Evolutionary conservation across 1,140 invertebrate species (phyloP).

Genomic region (Neotoxoptera formosana): DNA sequence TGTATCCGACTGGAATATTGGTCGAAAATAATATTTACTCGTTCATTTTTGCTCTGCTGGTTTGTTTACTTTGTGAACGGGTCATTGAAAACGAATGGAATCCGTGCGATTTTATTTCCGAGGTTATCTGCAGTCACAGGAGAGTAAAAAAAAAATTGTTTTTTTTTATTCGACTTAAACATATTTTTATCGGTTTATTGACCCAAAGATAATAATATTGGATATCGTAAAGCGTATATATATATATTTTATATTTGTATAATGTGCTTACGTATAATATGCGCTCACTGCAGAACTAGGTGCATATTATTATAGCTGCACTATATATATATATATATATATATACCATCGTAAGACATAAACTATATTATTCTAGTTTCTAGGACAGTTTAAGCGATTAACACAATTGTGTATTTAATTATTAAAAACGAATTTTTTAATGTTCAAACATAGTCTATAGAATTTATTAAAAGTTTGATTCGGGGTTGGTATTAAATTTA

Average conservation of each 20-base stretch:
- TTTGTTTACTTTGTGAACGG: background rate
- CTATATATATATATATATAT: too few relatives aligned
- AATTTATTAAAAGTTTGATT: too few relatives aligned
- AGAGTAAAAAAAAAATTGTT: background rate
- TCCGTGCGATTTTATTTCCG: background rate
- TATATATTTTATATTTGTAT: background rate
- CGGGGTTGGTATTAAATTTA: too few relatives aligned
- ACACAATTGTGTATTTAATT: too few relatives aligned
- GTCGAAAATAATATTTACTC: background rate
- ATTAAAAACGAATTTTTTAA: too few relatives aligned
- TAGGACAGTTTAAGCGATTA: too few relatives aligned
- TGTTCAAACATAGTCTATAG: too few relatives aligned
- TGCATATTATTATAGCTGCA: background rate
- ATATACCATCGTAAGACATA: too few relatives aligned
- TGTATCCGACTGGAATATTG: background rate
- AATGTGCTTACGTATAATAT: too few relatives aligned
- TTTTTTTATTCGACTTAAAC: background rate
- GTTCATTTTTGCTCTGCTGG: background rate
- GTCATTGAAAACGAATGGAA: background rate
- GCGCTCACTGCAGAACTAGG: too few relatives aligned
- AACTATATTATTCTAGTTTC: too few relatives aligned
- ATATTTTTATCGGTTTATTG: slow-evolving; percentile 31
- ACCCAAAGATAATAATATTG: background rate
- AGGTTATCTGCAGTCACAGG: background rate
- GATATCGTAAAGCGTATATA: slow-evolving; percentile 12